Evolutionary conservation across 1,140 invertebrate genomes (phyloP).

Genomic region (Drosophila fuyamai): DNA sequence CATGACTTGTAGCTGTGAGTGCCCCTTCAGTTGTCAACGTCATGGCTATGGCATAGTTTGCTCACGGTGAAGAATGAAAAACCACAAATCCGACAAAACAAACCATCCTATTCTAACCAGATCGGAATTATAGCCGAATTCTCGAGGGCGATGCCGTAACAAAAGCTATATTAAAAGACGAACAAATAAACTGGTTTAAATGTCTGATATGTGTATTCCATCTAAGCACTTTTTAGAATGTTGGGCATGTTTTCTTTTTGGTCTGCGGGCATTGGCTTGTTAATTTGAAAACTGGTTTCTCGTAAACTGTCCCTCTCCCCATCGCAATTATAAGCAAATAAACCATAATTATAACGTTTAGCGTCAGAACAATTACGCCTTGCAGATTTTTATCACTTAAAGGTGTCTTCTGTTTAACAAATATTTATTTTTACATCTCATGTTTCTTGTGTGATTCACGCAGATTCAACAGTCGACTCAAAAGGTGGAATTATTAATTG

Average conservation of each 20-base stretch:
- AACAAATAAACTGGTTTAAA: slow-evolving; percentile 39
- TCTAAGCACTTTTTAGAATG: slow-evolving; percentile 43
- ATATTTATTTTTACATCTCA: slow-evolving; percentile 22
- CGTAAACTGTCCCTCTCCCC: slow-evolving; percentile 13
- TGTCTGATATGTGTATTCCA: slow-evolving; percentile 9
- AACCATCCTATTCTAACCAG: slow-evolving; percentile 11
- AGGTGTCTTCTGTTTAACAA: slow-evolving; percentile 42
- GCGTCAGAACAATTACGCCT: slow-evolving; percentile 41
- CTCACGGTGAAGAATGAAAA: slow-evolving; percentile 11
- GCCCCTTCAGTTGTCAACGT: slow-evolving; percentile 53
- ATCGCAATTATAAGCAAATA: slow-evolving; percentile 25
- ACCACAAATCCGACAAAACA: slow-evolving; percentile 6
- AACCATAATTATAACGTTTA: slow-evolving; percentile 54
- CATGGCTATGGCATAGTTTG: slow-evolving; percentile 43
- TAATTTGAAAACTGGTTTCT: slow-evolving; percentile 62
- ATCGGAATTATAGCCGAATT: slow-evolving; percentile 22
- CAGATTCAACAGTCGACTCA: not conserved
- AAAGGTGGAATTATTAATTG: slow-evolving; percentile 7
- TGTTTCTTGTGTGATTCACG: slow-evolving; percentile 16
- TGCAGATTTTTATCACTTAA: slow-evolving; percentile 47
- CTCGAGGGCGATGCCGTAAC: slow-evolving; percentile 42
- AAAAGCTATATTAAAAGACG: slow-evolving; percentile 21
- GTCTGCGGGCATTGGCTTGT: slow-evolving; percentile 56
- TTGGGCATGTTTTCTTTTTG: slow-evolving; percentile 35
- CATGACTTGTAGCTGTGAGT: slow-evolving; percentile 40